Percentiles rank a stretch among this genome's conserved stretches.
Conservation (phyloP, 1,140 invertebrate species). For the Phymorhynchus buccinoides region DNA sequence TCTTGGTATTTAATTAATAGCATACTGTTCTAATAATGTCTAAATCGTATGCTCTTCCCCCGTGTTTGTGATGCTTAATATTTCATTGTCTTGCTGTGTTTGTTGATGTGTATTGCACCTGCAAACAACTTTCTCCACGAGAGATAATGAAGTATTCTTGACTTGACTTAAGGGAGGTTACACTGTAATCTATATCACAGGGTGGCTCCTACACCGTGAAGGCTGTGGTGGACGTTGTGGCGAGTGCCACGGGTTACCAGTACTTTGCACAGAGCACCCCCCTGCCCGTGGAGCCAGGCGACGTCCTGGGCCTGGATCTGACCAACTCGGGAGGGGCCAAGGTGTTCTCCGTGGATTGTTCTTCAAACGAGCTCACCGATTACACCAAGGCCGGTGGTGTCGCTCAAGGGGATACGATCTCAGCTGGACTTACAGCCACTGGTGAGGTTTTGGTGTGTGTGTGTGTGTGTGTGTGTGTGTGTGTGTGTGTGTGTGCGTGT, state of each 20-base stretch:
- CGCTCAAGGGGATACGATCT: background rate
- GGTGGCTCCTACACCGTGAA: slow-evolving; percentile 9
- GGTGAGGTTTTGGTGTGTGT: background rate
- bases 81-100: no score
- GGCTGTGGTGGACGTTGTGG: slow-evolving; percentile 25
- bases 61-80: no score
- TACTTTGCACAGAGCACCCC: slow-evolving; percentile 32
- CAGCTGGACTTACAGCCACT: background rate
- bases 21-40: no score
- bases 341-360: background rate
- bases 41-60: no score
- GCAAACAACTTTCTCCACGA: no score
- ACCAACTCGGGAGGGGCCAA: background rate
- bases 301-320: slow-evolving; percentile 43
- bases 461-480: slow-evolving; percentile 33
- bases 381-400: background rate
- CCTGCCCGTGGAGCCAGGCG: slow-evolving; percentile 43
- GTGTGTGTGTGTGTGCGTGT: slow-evolving; percentile 24
- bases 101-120: no score
- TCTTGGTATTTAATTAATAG: no score
- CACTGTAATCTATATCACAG: background rate
- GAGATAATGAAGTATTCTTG: no score
- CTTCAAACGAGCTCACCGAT: background rate
- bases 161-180: no score
- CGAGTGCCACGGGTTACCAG: slow-evolving; percentile 30